Base-by-base conservation (phyloP, 2,888 invertebrate genomes). In the Ligdia adustata region DNA sequence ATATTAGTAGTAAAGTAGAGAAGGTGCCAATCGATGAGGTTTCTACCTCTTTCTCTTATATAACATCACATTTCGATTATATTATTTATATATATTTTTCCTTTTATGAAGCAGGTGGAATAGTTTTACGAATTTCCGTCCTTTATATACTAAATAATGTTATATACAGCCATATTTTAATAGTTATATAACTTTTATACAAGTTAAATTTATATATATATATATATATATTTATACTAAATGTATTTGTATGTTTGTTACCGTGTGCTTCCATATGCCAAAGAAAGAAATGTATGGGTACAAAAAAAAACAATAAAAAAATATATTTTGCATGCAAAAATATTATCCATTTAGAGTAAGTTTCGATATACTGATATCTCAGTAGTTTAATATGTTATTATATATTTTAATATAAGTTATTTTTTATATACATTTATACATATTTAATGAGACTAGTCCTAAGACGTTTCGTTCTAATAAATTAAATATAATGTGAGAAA, bases 241-340 rank as follows among this genome's bases (percentile, higher is more conserved):
- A 7, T 29, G 33, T 29, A n/a, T n/a, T n/a, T n/a, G n/a, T n/a
- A 43, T 37, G 42, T 29, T 33, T 28, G 65, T 64, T 64, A 70
- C 64, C 68, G 65, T 63, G 71, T 72, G 74, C 68, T 70, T 72
- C 66, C 71, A 72, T 75, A 79, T 79, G 79, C 86, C 86, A 86
- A 88, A 88, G 87, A 87, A 64, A 72, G 88, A 88, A 64, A 75
- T 71, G 69, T 79, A 67, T 79, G 73, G 73, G 80, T 82, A 83
- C 80, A 83, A 79, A 81, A 66, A 59, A 57, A 59, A 61, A 64
- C 48, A 60, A 58, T 56, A 61, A 43, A 62, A 62, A 60, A 55
- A 55, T n/a, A n/a, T n/a, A 59, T 72, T 71, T 75, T 81, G 82
- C 84, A 83, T 84, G 80, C 72, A 75, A 72, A 72, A 72, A 72